Conservation (phyloP, 2,113 vertebrate species). For the Cyphomyrus discorhynchus region DNA sequence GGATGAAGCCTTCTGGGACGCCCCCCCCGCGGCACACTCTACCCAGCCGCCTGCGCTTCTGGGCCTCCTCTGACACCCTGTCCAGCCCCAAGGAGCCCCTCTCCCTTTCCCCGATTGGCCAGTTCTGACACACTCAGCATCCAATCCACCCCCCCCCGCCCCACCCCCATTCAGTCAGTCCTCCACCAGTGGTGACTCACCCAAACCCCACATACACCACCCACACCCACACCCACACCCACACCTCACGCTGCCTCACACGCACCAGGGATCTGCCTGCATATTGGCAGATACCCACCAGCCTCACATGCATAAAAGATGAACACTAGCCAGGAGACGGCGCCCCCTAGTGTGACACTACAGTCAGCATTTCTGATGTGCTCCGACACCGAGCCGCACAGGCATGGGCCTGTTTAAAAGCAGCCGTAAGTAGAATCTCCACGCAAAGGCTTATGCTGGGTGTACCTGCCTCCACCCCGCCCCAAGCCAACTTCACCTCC, state of each 20-base stretch:
- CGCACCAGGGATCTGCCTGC: not conserved
- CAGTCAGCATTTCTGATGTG: not conserved
- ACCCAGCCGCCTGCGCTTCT: constrained; percentile 79
- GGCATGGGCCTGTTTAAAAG: constrained; percentile 23
- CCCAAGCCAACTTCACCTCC: not conserved
- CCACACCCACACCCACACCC: not conserved
- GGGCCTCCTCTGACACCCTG: constrained; percentile 74
- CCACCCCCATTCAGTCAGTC: constrained; percentile 27
- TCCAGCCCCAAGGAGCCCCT: constrained; percentile 32
- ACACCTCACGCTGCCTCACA: not conserved
- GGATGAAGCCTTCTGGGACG: constrained; percentile 65
- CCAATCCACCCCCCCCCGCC: constrained; percentile 14
- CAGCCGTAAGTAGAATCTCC: constrained; percentile 40
- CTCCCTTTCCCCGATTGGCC: constrained; percentile 64
- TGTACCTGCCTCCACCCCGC: not conserved
- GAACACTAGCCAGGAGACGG: not conserved
- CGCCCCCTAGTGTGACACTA: not conserved
- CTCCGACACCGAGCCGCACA: not conserved
- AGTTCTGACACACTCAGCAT: constrained; percentile 62
- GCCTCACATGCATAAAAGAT: not conserved
- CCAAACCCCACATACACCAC: not conserved
- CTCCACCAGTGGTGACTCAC: constrained; percentile 7
- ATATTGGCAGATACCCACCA: not conserved
- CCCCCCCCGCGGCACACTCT: constrained; percentile 58
- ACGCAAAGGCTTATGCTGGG: not conserved